These are phyloP conservation scores for Pseudochirops cupreus DNA, from an alignment of 2,797 vertebrate species.

Conservation along the genomic window DNA sequence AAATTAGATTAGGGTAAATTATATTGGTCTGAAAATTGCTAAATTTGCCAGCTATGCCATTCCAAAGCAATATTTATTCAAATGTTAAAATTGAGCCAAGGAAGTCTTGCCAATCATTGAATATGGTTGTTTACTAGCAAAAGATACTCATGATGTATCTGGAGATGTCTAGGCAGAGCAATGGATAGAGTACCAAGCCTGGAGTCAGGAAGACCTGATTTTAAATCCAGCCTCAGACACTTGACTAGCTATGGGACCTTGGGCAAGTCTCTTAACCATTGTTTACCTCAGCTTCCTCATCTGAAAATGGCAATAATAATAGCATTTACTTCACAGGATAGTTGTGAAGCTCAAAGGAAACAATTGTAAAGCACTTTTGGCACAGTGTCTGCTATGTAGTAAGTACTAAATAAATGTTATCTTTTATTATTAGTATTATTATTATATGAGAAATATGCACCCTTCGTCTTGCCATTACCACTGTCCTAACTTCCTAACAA, in stretches of 20 bases:
- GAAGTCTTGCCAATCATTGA: neutral
- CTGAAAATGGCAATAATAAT: neutral
- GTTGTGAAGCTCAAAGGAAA: neutral
- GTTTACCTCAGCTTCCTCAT: neutral
- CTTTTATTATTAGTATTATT: neutral
- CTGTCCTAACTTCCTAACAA: neutral
- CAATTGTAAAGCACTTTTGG: neutral
- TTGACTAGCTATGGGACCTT: neutral
- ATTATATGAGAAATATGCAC: neutral
- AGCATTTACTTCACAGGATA: neutral
- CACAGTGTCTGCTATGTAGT: neutral
- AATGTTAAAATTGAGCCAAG: neutral
- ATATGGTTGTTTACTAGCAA: neutral
- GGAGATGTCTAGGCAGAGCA: neutral
- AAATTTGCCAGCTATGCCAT: neutral
- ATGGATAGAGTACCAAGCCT: neutral
- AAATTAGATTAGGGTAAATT: neutral
- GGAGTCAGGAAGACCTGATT: neutral
- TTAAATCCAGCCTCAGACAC: neutral
- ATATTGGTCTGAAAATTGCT: neutral
- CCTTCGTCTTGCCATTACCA: neutral
- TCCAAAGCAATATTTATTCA: neutral
- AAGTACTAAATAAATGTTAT: neutral
- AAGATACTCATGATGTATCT: neutral
- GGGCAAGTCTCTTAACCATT: neutral